Evolutionary conservation across 2,797 vertebrate genomes (phyloP).

Genomic region (Synaphobranchus kaupii): DNA sequence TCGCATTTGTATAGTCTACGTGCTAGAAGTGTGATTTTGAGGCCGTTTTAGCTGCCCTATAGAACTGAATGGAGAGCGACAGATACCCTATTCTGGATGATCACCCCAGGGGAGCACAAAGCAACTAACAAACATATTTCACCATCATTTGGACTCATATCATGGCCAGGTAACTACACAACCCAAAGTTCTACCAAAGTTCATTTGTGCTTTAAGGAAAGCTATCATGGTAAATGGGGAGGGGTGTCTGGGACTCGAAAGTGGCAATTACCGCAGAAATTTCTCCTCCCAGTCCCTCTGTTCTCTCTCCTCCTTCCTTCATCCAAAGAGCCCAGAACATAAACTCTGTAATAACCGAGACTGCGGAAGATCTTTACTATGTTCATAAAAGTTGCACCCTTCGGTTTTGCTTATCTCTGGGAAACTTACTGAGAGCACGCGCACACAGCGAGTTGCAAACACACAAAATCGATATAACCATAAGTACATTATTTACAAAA

Average conservation of each 20-base stretch:
- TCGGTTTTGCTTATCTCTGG: background rate
- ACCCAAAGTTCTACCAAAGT: too few relatives aligned
- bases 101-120: too few relatives aligned
- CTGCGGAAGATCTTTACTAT: background rate
- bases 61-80: too few relatives aligned
- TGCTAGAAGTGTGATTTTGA: too few relatives aligned
- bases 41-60: too few relatives aligned
- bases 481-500: background rate
- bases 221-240: background rate
- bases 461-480: background rate
- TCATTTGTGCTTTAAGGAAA: background rate
- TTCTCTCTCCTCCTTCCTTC: background rate
- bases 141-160: too few relatives aligned
- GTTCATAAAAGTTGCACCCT: background rate
- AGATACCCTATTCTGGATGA: too few relatives aligned
- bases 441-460: background rate
- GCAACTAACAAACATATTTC: too few relatives aligned
- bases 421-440: background rate
- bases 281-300: background rate
- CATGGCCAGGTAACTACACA: too few relatives aligned
- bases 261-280: background rate
- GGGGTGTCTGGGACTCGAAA: background rate
- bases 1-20: too few relatives aligned
- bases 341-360: background rate
- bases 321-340: background rate